Evolutionary conservation across 2,797 vertebrate species (phyloP).

Genomic region (Manis pentadactyla): DNA sequence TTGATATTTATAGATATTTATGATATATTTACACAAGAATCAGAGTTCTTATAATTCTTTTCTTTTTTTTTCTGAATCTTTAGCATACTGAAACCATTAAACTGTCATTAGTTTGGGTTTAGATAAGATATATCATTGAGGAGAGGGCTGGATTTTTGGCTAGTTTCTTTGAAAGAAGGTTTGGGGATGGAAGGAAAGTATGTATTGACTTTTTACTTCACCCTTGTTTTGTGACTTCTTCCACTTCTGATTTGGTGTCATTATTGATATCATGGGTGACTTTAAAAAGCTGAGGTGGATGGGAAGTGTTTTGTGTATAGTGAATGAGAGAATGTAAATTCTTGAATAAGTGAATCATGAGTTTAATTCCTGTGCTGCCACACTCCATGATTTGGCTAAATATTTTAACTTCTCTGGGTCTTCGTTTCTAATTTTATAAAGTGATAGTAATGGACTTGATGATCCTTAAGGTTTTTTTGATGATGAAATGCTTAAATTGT

Average conservation of each 20-base stretch:
- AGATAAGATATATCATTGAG: conserved; percentile 38
- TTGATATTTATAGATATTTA: conserved; percentile 29
- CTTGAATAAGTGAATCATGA: background rate
- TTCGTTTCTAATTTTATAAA: conserved; percentile 35
- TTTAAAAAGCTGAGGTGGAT: background rate
- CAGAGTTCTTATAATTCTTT: conserved; percentile 38
- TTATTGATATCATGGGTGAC: background rate
- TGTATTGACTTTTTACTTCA: conserved; percentile 13
- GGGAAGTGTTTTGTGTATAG: background rate
- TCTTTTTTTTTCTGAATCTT: conserved; percentile 30
- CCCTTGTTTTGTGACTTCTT: background rate
- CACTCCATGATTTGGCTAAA: background rate
- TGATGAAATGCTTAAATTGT: background rate
- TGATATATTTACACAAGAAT: conserved; percentile 13
- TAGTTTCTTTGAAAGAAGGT: background rate
- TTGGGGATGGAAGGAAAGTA: background rate
- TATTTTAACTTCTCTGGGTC: background rate
- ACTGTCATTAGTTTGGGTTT: conserved; percentile 44
- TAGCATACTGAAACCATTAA: background rate
- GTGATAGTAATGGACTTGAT: background rate
- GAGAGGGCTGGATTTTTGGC: background rate
- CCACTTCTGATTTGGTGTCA: conserved; percentile 6
- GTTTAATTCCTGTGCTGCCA: background rate
- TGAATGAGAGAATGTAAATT: conserved; percentile 45
- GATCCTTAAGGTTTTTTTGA: background rate